phyloP scores from a whole-genome alignment of 2,113 vertebrate species.

The Aphelocoma coerulescens region DNA sequence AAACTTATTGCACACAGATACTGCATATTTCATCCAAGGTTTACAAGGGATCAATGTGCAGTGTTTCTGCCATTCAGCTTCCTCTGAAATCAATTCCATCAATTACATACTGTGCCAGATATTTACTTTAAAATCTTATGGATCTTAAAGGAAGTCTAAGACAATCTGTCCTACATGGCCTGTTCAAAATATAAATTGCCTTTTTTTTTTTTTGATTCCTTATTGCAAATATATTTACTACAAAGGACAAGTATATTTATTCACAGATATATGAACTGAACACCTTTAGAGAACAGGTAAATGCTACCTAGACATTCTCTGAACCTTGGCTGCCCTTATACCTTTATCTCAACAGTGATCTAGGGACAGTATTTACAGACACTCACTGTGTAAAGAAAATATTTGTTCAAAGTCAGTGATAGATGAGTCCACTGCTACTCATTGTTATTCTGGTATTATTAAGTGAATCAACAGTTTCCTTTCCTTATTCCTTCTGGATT shows the following conservation, averaged over 20 bases:
- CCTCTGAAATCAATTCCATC: neutral
- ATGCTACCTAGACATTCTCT: neutral
- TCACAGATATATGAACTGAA: neutral
- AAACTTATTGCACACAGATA: neutral
- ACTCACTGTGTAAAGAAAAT: neutral
- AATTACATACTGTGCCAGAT: neutral
- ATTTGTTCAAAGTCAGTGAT: neutral
- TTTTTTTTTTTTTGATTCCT: neutral
- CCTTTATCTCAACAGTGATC: neutral
- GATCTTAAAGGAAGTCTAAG: neutral
- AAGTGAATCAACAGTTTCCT: neutral
- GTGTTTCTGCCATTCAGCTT: neutral
- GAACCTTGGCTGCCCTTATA: neutral
- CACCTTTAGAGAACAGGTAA: neutral
- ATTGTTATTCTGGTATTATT: neutral
- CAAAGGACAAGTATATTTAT: neutral
- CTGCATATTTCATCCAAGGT: neutral
- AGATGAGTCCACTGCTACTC: neutral
- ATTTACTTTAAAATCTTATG: neutral
- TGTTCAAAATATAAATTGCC: neutral
- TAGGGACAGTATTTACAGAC: neutral
- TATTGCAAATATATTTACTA: neutral
- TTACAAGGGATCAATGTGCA: neutral
- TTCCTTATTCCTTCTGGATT: neutral
- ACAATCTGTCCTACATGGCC: neutral